Conservation (phyloP, 1,140 invertebrate species). For the Pachyrhynchus sulphureomaculatus region DNA sequence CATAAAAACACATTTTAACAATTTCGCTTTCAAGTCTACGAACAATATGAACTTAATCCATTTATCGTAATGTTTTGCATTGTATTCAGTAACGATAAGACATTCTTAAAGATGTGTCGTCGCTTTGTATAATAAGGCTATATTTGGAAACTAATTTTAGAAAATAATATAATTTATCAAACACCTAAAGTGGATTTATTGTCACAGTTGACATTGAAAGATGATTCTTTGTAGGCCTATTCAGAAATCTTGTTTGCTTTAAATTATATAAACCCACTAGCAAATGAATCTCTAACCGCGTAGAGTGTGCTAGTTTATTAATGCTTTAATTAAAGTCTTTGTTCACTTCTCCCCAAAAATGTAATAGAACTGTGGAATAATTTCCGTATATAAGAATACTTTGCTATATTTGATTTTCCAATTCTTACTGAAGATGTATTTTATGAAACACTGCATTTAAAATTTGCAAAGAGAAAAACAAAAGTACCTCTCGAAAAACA, state of each 20-base stretch:
- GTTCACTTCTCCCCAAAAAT: conserved; percentile 14
- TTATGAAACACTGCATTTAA: too few relatives aligned
- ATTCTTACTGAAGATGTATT: too few relatives aligned
- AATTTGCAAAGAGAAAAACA: too few relatives aligned
- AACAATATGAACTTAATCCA: too few relatives aligned
- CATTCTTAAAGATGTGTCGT: background rate
- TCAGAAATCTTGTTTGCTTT: conserved; percentile 15
- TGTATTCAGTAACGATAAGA: background rate
- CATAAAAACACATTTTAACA: too few relatives aligned
- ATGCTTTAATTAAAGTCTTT: conserved; percentile 28
- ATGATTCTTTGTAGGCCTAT: conserved; percentile 18
- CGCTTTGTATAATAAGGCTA: background rate
- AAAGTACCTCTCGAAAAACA: too few relatives aligned
- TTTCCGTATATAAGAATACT: background rate
- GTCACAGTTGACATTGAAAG: conserved; percentile 23
- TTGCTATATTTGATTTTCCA: too few relatives aligned
- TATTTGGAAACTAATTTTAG: conserved; percentile 14
- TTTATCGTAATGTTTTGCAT: background rate
- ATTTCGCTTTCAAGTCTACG: too few relatives aligned
- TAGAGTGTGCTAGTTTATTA: conserved; percentile 23
- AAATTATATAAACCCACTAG: conserved; percentile 23
- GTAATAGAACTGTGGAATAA: conserved; percentile 2
- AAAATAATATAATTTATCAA: conserved; percentile 27
- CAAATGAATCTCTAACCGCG: conserved; percentile 19
- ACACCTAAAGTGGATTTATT: conserved; percentile 23